Base-by-base conservation (phyloP, 2,888 invertebrate species). In the Heliconius ethilla region DNA sequence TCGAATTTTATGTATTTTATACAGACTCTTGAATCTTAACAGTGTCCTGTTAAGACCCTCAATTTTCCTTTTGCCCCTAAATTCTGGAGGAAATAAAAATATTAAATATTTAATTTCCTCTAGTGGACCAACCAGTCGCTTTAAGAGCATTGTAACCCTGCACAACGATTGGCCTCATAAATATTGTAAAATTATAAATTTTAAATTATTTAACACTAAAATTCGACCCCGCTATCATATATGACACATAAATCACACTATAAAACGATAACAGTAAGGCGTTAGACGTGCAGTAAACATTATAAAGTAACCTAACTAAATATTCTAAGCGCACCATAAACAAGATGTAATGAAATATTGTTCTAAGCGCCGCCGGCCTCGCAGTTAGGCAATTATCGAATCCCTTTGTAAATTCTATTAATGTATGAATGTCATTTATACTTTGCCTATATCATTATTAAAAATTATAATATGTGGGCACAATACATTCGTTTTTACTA, bases 361-460 rank as follows among this genome's bases (percentile, higher is more conserved):
- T 79, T 77, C 27, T 29, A 73, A 79, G 37, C 33, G 78, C 80
- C 81, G 18, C 59, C 51, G 75, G 81, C 77, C 25, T 75, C 70
- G 74, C 75, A 72, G 75, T 79, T 80, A 73, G 78, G 78, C 67
- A 79, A 79, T 78, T 78, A 80, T 80, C 78, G 75, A 75, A 77
- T 80, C 79, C 80, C 76, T 79, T 80, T 69, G 74, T 76, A 79
- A 79, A 81, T 75, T 76, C 76, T 78, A 33, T 81, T 79, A 79
- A 78, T 77, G 77, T 77, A 74, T 79, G 70, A 79, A 78, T 51
- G 75, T 79, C 59, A 70, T 67, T 45, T 66, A 55, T 27, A 51
- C n/a, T 66, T 75, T 66, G 15, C 74, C 10, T 27, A 10, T 40
- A 27, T 15, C 9, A 33, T 33, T 33, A 33, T 33, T 33, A 33